Percentiles rank a stretch among this genome's conserved stretches.
Evolutionary conservation across 2,888 invertebrate species (phyloP).

Genomic region (Cosmia pyralina): DNA sequence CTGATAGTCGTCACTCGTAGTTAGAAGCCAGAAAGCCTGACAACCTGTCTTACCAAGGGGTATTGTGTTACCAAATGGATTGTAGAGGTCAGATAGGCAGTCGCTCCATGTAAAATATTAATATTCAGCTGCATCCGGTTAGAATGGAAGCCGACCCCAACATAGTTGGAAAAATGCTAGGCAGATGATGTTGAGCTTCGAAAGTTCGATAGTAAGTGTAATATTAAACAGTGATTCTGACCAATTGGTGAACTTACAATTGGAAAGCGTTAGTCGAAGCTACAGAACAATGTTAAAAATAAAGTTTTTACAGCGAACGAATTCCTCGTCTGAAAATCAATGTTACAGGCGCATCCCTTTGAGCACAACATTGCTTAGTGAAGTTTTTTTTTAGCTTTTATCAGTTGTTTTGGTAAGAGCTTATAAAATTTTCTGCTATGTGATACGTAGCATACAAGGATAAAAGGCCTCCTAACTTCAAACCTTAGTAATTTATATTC

Average conservation of each 20-base stretch:
- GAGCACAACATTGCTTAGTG: not conserved
- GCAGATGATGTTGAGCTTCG: not conserved
- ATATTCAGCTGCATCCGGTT: not conserved
- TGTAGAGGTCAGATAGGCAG: not conserved
- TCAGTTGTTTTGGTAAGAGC: not conserved
- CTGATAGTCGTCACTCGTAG: not conserved
- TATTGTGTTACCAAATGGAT: too few species aligned
- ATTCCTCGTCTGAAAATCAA: too few species aligned
- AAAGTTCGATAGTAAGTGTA: not conserved
- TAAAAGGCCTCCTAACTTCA: not conserved
- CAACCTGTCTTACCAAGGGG: not conserved
- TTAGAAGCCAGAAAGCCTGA: too few species aligned
- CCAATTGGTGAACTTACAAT: not conserved
- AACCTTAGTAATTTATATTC: conserved; percentile 21
- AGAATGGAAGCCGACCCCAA: not conserved
- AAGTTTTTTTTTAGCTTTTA: not conserved
- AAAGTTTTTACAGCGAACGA: not conserved
- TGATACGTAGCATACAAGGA: not conserved
- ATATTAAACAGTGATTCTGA: not conserved
- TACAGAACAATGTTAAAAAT: not conserved
- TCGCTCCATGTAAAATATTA: not conserved
- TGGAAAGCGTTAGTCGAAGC: not conserved
- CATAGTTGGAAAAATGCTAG: not conserved
- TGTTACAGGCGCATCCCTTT: not conserved
- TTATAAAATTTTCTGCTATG: not conserved